Percentiles rank a stretch among this genome's conserved stretches.
Conservation (phyloP, 1,140 invertebrate genomes). For the Aphidius gifuensis region DNA sequence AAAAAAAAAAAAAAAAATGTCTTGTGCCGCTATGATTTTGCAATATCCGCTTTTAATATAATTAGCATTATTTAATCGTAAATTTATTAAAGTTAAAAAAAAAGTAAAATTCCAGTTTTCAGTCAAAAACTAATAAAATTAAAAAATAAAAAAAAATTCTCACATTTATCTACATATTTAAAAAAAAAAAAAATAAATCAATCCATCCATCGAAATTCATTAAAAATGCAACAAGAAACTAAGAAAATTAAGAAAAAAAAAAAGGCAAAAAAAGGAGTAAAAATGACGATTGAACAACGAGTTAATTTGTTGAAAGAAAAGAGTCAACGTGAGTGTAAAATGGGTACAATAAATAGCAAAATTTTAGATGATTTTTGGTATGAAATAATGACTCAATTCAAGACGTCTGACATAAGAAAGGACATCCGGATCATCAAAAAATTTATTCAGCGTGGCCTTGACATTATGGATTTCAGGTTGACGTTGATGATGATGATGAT, state of each 20-base stretch:
- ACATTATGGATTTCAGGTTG: conserved; percentile 46
- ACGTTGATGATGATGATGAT: background rate
- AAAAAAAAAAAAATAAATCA: too few relatives aligned
- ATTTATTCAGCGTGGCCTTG: conserved; percentile 44
- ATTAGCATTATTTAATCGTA: too few relatives aligned
- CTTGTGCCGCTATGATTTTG: too few relatives aligned
- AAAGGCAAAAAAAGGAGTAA: conserved; percentile 18
- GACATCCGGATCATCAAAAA: conserved; percentile 35
- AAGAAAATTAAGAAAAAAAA: conserved; percentile 15
- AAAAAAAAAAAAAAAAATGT: too few relatives aligned
- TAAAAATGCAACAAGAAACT: too few relatives aligned
- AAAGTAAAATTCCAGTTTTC: background rate
- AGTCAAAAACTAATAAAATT: too few relatives aligned
- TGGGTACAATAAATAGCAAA: conserved; percentile 30
- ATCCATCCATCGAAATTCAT: too few relatives aligned
- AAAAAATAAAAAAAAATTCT: too few relatives aligned
- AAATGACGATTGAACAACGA: conserved; percentile 8
- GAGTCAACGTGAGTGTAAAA: conserved; percentile 35
- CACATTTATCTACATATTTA: too few relatives aligned
- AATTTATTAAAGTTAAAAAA: background rate
- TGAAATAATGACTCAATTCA: conserved; percentile 36
- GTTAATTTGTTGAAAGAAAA: conserved; percentile 26
- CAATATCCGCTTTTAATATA: too few relatives aligned
- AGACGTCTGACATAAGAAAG: conserved; percentile 35
- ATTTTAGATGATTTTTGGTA: conserved; percentile 30